Base-by-base conservation (phyloP, 2,113 vertebrate genomes). In the Neogale vison region DNA sequence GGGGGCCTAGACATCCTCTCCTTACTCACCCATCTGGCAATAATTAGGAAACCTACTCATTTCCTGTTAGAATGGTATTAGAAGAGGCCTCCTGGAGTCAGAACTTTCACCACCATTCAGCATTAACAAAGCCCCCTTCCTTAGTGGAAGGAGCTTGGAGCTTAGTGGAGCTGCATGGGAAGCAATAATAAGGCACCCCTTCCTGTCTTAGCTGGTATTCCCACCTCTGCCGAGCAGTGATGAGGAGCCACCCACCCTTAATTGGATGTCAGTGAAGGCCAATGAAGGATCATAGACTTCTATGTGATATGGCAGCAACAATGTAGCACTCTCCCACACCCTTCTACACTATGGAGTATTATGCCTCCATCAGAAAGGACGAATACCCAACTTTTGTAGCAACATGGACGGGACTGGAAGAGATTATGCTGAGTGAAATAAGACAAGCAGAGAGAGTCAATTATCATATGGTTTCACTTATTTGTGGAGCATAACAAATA, bases 241-340 rank as follows among this genome's bases (percentile, higher is more conserved):
- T 14, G n/a, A 59, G 50, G n/a, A n/a, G 31, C 14, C 9, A 5
- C 15, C 0, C 31, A 18, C 2, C 9, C 39, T 20, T 8, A 31
- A 1, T 1, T 23, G 12, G 3, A 57, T 50, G 2, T 18, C 47
- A 74, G 9, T 59, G 47, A 45, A 55, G 4, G 12, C 11, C 15
- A 3, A 17, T 26, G 57, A 6, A 31, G 10, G 79, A 45, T 21
- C 47, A n/a, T 7, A 47, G 34, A 92, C 2, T 50, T 47, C 34
- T 57, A 23, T 24, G 18, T 21, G 18, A 55, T 34, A 24, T 45
- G 26, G n/a, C 24, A 69, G 7, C 1, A n/a, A 59, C 26, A 50
- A 67, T 69, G 9, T 52, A 59, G 11, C 14, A 10, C 7, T 7
- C 1, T 59, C 17, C 23, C 21, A 1, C 0, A 1, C 21, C 6